phyloP scores from a whole-genome alignment of 2,113 vertebrate species.

The Laticauda colubrina region DNA sequence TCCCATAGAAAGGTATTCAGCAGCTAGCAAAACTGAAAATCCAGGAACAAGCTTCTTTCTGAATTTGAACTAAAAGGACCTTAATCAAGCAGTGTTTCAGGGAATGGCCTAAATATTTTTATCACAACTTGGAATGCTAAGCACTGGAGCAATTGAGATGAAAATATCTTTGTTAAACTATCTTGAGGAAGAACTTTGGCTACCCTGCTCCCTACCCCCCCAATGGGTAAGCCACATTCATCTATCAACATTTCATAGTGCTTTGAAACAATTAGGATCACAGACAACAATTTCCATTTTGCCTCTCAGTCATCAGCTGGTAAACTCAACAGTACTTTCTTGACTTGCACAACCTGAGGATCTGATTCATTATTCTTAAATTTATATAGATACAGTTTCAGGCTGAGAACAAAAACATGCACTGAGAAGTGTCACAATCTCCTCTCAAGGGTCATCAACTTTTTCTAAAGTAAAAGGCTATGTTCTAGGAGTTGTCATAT shows the following conservation, averaged over 20 bases:
- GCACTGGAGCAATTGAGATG: slow-evolving; percentile 11
- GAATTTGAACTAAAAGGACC: slow-evolving; percentile 20
- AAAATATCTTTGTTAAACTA: slow-evolving; percentile 42
- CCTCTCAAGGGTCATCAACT: not conserved
- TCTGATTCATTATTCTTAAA: slow-evolving; percentile 6
- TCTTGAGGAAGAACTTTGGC: not conserved
- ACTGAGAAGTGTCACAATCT: slow-evolving; percentile 4
- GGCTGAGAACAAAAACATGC: slow-evolving; percentile 17
- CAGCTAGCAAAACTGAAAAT: slow-evolving; percentile 11
- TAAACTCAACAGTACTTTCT: not conserved
- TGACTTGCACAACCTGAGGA: slow-evolving; percentile 22
- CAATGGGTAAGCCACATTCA: not conserved
- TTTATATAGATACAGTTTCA: slow-evolving; percentile 2
- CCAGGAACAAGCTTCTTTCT: not conserved
- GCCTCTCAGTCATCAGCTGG: slow-evolving; percentile 16
- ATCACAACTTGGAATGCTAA: slow-evolving; percentile 23
- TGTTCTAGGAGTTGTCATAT: not conserved
- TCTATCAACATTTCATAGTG: slow-evolving; percentile 7
- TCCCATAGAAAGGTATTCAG: not conserved
- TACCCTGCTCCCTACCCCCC: not conserved
- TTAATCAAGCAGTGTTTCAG: slow-evolving; percentile 21
- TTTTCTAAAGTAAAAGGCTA: not conserved
- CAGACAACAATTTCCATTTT: not conserved
- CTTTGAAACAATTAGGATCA: slow-evolving; percentile 28
- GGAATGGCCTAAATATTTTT: slow-evolving; percentile 38